Evolutionary conservation across 2,113 vertebrate genomes (phyloP).

Genomic region (Pimephales promelas): DNA sequence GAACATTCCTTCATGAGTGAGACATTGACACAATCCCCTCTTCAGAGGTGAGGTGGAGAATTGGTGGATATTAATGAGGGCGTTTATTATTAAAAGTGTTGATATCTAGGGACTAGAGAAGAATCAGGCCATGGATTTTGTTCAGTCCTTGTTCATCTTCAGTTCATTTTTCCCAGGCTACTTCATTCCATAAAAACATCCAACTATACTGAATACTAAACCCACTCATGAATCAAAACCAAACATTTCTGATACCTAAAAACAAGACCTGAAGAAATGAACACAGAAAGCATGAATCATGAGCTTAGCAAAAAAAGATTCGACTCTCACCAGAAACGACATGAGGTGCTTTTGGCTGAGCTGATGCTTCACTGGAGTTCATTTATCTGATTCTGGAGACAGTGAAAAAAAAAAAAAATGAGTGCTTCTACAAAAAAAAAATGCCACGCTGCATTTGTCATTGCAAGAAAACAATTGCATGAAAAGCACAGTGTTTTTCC

Average conservation of each 20-base stretch:
- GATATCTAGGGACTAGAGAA: conserved; percentile 31
- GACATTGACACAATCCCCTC: not conserved
- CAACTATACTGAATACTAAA: not conserved
- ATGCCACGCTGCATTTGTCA: not conserved
- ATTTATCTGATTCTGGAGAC: conserved; percentile 65
- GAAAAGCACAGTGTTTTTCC: not conserved
- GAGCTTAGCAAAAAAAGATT: not conserved
- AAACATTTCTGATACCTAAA: not conserved
- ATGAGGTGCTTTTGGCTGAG: conserved; percentile 71
- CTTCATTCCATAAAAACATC: conserved; percentile 2
- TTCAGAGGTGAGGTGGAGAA: conserved; percentile 8
- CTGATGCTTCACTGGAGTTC: conserved; percentile 52
- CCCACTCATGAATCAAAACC: not conserved
- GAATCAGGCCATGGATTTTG: conserved; percentile 41
- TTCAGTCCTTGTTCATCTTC: conserved; percentile 4
- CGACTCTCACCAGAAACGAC: conserved; percentile 80
- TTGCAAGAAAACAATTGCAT: not conserved
- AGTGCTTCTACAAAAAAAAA: not conserved
- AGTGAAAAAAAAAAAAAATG: not conserved
- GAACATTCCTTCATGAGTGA: not conserved
- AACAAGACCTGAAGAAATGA: not conserved
- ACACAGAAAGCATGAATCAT: not conserved
- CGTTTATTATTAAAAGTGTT: conserved; percentile 52
- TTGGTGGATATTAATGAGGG: conserved; percentile 47
- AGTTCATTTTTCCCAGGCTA: too few relatives aligned